Conservation (phyloP, 2,797 vertebrate species). For the Gastrophryne carolinensis region DNA sequence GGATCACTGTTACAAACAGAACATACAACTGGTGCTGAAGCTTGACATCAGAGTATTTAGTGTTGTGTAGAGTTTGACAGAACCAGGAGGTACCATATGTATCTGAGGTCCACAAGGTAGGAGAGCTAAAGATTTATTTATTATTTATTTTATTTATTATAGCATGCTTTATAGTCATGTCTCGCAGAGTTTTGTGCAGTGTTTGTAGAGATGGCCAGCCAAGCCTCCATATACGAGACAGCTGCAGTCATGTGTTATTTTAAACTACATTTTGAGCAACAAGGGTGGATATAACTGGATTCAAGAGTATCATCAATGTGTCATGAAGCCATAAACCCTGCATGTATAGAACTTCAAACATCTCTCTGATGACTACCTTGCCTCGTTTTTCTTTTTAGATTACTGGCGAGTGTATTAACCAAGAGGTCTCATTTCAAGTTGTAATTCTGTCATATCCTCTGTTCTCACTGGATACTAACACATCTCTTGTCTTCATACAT, state of each 20-base stretch:
- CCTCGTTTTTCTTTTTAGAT: neutral
- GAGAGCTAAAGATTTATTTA: no score
- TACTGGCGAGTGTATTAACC: slow-evolving; percentile 4
- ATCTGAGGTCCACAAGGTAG: no score
- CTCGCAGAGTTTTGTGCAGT: neutral
- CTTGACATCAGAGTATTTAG: no score
- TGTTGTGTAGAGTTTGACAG: no score
- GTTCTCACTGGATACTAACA: slow-evolving; percentile 25
- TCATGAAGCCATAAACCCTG: slow-evolving; percentile 33
- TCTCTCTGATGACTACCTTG: slow-evolving; percentile 25
- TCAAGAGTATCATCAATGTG: slow-evolving; percentile 38
- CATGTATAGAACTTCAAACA: slow-evolving; percentile 8
- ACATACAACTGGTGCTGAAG: no score
- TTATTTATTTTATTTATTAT: no score
- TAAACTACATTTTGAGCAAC: slow-evolving; percentile 7
- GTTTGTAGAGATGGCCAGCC: neutral
- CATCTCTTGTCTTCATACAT: slow-evolving; percentile 32
- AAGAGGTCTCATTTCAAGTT: slow-evolving; percentile 16
- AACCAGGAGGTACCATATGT: no score
- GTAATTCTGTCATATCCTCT: slow-evolving; percentile 39
- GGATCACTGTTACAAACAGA: no score
- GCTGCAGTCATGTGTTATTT: slow-evolving; percentile 17
- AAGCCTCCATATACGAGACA: slow-evolving; percentile 1
- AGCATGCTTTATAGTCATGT: no score
- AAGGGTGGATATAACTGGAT: slow-evolving; percentile 11